These are phyloP conservation scores for Schmidtea mediterranea DNA, from an alignment of 1,140 invertebrate species.

Conservation along the genomic window DNA sequence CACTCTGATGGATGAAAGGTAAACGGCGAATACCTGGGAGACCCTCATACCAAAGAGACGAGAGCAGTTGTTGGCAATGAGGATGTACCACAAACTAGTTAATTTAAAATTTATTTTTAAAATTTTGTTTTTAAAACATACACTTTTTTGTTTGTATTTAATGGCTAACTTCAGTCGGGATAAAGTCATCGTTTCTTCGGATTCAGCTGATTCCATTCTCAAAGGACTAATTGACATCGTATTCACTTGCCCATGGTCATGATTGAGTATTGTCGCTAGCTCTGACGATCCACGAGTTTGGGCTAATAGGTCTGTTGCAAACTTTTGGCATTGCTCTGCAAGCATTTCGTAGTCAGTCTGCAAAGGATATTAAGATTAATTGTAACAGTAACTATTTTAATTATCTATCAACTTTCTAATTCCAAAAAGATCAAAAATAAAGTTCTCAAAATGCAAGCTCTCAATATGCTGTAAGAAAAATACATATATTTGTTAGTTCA, in stretches of 20 bases:
- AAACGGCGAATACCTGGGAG: constrained; percentile 74
- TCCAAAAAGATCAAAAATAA: too few relatives aligned
- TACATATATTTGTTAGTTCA: too few relatives aligned
- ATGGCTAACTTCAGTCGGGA: constrained; percentile 81
- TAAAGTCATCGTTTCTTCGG: constrained; percentile 68
- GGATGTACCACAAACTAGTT: constrained; percentile 84
- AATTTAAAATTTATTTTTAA: not conserved
- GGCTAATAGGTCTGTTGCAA: constrained; percentile 64
- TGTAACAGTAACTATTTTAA: not conserved
- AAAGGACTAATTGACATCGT: not conserved
- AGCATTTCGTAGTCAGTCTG: constrained; percentile 51
- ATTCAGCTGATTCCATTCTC: constrained; percentile 41
- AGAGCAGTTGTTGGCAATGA: constrained; percentile 84
- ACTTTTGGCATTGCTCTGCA: constrained; percentile 64
- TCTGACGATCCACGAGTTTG: constrained; percentile 70
- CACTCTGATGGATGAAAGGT: constrained; percentile 51
- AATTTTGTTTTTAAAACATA: constrained; percentile 30
- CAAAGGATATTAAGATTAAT: not conserved
- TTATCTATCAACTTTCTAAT: too few relatives aligned
- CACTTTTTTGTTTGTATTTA: constrained; percentile 86
- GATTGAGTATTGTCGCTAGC: constrained; percentile 49
- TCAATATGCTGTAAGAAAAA: too few relatives aligned
- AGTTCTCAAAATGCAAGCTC: too few relatives aligned
- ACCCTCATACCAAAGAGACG: constrained; percentile 92
- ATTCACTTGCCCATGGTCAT: constrained; percentile 14